A percentile compares a stretch with the other conserved stretches of the same genome.
These are phyloP conservation scores for Ornithoptera priamus DNA, from an alignment of 2,888 invertebrate species.

Conservation along the genomic window DNA sequence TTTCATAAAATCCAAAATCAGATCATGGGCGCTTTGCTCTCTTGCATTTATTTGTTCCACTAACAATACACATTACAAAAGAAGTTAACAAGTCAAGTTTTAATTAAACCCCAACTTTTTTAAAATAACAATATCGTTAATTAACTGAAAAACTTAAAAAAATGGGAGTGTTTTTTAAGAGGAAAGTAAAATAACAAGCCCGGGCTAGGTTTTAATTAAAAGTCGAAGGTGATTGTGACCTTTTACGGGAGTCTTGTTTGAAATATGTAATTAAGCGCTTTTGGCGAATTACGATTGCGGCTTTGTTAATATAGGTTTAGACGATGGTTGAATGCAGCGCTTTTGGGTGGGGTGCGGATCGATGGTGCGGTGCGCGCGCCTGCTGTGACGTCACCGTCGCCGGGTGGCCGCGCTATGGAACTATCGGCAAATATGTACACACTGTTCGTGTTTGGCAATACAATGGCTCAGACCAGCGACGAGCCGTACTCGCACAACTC, in stretches of 20 bases:
- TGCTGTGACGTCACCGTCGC: slow-evolving; percentile 68
- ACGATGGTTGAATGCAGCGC: slow-evolving; percentile 49
- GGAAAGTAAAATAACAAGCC: slow-evolving; percentile 10
- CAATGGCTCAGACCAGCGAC: slow-evolving; percentile 31
- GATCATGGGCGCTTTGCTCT: no score
- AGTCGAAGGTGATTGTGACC: slow-evolving; percentile 40
- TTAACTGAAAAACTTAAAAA: no score
- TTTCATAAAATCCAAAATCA: no score
- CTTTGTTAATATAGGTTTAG: slow-evolving; percentile 28
- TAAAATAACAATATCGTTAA: no score
- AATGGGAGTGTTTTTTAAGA: not conserved
- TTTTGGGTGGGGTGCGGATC: slow-evolving; percentile 58
- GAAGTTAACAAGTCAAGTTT: no score
- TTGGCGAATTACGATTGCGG: slow-evolving; percentile 38
- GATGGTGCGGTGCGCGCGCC: slow-evolving; percentile 73
- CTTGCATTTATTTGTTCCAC: no score
- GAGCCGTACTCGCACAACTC: no score
- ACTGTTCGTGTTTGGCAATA: slow-evolving; percentile 36
- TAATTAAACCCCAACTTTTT: no score
- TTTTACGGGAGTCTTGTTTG: slow-evolving; percentile 42
- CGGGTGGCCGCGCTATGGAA: slow-evolving; percentile 50
- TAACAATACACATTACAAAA: no score
- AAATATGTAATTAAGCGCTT: slow-evolving; percentile 45
- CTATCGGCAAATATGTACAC: slow-evolving; percentile 35
- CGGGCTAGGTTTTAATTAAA: slow-evolving; percentile 30